phyloP scores from a whole-genome alignment of 2,888 invertebrate species.

The Eupeodes latifasciatus region DNA sequence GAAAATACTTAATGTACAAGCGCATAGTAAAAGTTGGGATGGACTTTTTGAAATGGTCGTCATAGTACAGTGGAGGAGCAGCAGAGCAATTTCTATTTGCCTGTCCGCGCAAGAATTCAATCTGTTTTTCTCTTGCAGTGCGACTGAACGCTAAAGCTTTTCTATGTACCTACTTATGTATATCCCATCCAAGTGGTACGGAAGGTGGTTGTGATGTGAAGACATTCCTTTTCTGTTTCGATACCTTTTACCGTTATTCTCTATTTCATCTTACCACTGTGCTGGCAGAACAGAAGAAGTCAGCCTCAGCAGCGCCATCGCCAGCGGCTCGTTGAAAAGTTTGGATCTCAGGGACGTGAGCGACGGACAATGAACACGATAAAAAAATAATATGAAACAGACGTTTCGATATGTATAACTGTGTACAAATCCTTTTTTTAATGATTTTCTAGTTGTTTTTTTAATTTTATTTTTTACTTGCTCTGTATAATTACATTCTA shows the following conservation, averaged over 20 bases:
- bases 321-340: neutral
- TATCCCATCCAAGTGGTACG: constrained; percentile 45
- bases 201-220: constrained; percentile 65
- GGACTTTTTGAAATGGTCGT: constrained; percentile 68
- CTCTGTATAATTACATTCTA: constrained; percentile 70
- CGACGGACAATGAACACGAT: constrained; percentile 64
- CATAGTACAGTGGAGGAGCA: constrained; percentile 24
- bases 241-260: constrained; percentile 29
- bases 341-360: constrained; percentile 58
- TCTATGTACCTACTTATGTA: constrained; percentile 21
- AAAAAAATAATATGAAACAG: constrained; percentile 61
- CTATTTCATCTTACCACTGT: constrained; percentile 31
- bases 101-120: constrained; percentile 52
- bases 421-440: constrained; percentile 49
- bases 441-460: constrained; percentile 44
- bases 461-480: neutral
- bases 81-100: constrained; percentile 21
- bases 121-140: constrained; percentile 44
- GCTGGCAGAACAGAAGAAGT: constrained; percentile 7
- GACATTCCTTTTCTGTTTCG: constrained; percentile 56
- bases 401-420: constrained; percentile 45
- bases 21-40: constrained; percentile 54
- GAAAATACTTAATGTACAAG: constrained; percentile 38
- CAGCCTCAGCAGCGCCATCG: constrained; percentile 42
- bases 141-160: neutral